phyloP scores from a whole-genome alignment of 1,140 invertebrate species.

The Pomacea maculata region DNA sequence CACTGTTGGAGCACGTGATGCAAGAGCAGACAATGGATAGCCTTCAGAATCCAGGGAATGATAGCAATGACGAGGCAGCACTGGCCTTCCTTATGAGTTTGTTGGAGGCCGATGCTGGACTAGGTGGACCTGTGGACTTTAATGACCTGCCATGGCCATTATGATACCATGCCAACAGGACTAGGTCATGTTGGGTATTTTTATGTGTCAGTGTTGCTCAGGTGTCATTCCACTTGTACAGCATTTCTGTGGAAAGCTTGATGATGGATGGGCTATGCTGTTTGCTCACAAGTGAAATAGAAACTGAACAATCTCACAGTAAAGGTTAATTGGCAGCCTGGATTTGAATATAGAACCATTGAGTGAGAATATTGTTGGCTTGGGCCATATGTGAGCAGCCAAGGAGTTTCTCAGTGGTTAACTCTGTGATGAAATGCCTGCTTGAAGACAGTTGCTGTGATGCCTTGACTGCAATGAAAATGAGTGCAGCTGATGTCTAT shows the following conservation, averaged over 20 bases:
- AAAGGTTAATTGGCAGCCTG: neutral
- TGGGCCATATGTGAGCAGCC: neutral
- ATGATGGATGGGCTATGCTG: neutral
- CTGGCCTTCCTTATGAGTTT: conserved; percentile 94
- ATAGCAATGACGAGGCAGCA: conserved; percentile 87
- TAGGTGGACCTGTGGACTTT: conserved; percentile 85
- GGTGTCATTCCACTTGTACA: no score
- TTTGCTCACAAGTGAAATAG: neutral
- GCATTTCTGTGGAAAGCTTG: neutral
- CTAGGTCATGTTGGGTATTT: neutral
- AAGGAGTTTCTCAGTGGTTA: neutral
- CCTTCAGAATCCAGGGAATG: conserved; percentile 60
- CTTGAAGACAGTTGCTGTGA: neutral
- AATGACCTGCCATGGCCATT: conserved; percentile 87
- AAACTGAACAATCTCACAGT: neutral
- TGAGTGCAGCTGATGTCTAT: neutral
- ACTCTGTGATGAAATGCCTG: neutral
- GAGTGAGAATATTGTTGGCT: neutral
- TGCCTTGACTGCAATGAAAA: neutral
- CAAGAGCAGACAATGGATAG: conserved; percentile 54
- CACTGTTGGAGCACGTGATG: conserved; percentile 52
- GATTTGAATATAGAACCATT: neutral
- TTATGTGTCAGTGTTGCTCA: neutral
- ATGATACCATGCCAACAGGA: conserved; percentile 59
- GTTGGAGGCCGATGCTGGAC: conserved; percentile 81